These are phyloP conservation scores for Labroides dimidiatus DNA, from an alignment of 2,797 vertebrate species.

Conservation along the genomic window DNA sequence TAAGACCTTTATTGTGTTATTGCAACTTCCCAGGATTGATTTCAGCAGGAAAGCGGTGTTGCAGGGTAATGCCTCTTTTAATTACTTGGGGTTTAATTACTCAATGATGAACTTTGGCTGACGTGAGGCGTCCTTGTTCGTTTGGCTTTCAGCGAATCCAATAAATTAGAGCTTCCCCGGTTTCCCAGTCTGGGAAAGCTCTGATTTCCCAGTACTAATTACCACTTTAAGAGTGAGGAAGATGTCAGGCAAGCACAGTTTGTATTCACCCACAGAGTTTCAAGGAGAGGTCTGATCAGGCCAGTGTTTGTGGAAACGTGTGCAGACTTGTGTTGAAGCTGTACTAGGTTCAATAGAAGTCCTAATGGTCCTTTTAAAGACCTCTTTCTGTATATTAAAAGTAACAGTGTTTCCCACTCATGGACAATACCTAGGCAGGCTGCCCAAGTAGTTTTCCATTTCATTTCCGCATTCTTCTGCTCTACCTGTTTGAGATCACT, in stretches of 20 bases:
- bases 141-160: conserved; percentile 11
- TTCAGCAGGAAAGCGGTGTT: neutral
- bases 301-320: neutral
- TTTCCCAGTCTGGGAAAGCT: conserved; percentile 3
- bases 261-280: neutral
- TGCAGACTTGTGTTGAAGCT: neutral
- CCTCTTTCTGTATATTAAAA: no score
- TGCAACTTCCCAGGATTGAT: neutral
- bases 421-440: no score
- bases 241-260: neutral
- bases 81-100: conserved; percentile 10
- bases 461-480: no score
- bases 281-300: conserved; percentile 7
- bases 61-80: conserved; percentile 15
- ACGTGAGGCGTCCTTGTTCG: neutral
- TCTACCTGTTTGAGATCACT: no score
- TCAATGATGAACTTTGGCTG: conserved; percentile 9
- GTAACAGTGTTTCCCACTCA: no score
- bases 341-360: neutral
- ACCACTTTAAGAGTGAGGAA: neutral
- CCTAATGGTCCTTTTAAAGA: neutral
- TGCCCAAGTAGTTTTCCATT: no score
- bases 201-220: conserved; percentile 1
- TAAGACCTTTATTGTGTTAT: neutral
- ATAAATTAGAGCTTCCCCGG: neutral